These are phyloP conservation scores for Borostomias antarcticus DNA, from an alignment of 2,797 vertebrate species.

Conservation along the genomic window DNA sequence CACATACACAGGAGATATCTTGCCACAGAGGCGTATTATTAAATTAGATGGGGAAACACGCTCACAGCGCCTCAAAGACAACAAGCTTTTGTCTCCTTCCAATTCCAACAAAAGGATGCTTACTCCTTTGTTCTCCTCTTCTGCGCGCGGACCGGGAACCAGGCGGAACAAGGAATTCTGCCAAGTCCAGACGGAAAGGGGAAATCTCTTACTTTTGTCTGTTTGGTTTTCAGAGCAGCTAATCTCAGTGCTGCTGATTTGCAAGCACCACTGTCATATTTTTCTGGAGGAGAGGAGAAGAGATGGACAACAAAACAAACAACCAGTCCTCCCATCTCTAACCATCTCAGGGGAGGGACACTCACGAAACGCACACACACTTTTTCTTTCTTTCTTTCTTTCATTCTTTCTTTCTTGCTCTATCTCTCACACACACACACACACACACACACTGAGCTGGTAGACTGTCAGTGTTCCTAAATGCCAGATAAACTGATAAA, in stretches of 20 bases:
- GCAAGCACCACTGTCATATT: conserved; percentile 45
- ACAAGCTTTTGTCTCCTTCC: conserved; percentile 64
- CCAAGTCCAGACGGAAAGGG: conserved; percentile 56
- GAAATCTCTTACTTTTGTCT: conserved; percentile 43
- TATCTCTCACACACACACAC: conserved; percentile 23
- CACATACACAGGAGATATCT: conserved; percentile 38
- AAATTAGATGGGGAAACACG: conserved; percentile 70
- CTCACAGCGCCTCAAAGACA: conserved; percentile 62
- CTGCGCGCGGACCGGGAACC: conserved; percentile 59
- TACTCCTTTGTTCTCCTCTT: conserved; percentile 61
- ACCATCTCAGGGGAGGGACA: conserved; percentile 43
- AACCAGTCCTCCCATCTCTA: conserved; percentile 38
- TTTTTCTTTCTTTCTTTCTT: background rate
- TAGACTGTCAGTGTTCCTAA: too few species aligned
- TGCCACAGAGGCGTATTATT: conserved; percentile 64
- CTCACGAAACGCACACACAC: conserved; percentile 30
- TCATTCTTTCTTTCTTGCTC: background rate
- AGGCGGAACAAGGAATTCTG: conserved; percentile 58
- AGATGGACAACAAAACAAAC: conserved; percentile 37
- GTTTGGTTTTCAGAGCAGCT: conserved; percentile 54
- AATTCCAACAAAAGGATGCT: conserved; percentile 75
- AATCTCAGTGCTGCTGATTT: conserved; percentile 66
- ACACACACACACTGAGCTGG: conserved; percentile 2
- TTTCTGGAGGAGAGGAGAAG: conserved; percentile 37
- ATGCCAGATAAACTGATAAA: conserved; percentile 28